Base-by-base conservation (phyloP, 2,797 vertebrate species). In the Dendrocincla fuliginosa region DNA sequence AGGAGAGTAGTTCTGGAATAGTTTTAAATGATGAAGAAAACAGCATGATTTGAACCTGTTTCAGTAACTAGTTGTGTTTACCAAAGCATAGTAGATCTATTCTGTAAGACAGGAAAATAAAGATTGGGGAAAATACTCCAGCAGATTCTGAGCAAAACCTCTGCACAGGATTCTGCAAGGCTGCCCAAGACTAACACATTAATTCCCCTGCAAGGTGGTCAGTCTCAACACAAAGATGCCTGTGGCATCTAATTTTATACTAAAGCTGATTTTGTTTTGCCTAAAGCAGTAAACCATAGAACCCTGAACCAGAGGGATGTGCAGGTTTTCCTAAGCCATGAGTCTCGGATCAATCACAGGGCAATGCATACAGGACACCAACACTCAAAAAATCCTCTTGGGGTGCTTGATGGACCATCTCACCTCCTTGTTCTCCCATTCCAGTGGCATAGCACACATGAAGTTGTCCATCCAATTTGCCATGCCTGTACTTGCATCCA, bases 341-440 rank as follows among this genome's bases (percentile, higher is more conserved):
- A 32, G 6, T 30, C 22, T 15, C 16, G 13, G 60, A 47, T 77
- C 35, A 17, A 11, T 59, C 28, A 39, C n/a, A 74, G 28, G 28
- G 28, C 19, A 7, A 33, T 28, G 14, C 4, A 28, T 19, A 8
- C 4, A 50, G 59, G 30, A 13, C 69, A 27, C 9, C 27, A 63
- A 1, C 3, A 55, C 1, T 5, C 41, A 53, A 55, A 9, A 65
- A 83, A 39, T 44, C 32, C 7, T 59, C 52, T 8, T 18, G 33
- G 8, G 70, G 7, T 32, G 8, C 52, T 83, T 33, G 15, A 15
- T 24, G 75, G 60, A 41, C 24, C 30, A 41, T 32, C 44, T 41
- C 14, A 33, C 0, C 0, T 6, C 23, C 2, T 37, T 60, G 17
- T 78, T 39, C 32, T 74, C n/a, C 41, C 16, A 5, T 71, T 60